Evolutionary conservation across 64 coral and sea anemone species (phyloP).

Genomic region (Montipora capricornis): DNA sequence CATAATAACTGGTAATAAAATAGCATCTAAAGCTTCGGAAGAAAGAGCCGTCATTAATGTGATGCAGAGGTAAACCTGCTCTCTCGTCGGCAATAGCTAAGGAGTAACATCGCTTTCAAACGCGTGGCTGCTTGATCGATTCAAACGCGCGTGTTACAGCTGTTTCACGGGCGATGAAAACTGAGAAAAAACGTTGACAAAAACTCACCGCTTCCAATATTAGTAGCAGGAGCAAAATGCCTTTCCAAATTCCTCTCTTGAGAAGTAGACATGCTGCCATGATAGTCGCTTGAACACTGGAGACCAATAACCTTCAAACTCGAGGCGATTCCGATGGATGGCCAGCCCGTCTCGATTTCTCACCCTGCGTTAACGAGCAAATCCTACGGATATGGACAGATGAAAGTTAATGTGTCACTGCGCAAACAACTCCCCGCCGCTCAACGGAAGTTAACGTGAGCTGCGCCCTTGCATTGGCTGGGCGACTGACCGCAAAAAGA

Average conservation of each 20-base stretch:
- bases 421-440: not conserved
- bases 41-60: not conserved
- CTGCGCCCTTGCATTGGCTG: not conserved
- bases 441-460: conserved; percentile 32
- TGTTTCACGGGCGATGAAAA: conserved; percentile 22
- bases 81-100: not conserved
- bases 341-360: not conserved
- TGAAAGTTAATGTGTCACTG: not conserved
- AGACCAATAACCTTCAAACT: conserved; percentile 35
- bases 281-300: conserved; percentile 9
- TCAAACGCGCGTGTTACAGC: not conserved
- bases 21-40: not conserved
- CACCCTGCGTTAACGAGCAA: not conserved
- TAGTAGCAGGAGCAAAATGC: not conserved
- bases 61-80: not conserved
- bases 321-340: conserved; percentile 18
- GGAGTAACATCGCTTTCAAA: not conserved
- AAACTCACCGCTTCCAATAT: conserved; percentile 28
- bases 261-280: not conserved
- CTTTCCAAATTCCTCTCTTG: conserved; percentile 8
- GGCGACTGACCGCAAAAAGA: not conserved
- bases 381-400: conserved; percentile 23
- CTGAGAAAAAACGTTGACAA: not conserved
- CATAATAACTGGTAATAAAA: conserved; percentile 45
- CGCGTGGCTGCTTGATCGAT: not conserved